Base-by-base conservation (phyloP, 2,113 vertebrate genomes). In the Channa argus region DNA sequence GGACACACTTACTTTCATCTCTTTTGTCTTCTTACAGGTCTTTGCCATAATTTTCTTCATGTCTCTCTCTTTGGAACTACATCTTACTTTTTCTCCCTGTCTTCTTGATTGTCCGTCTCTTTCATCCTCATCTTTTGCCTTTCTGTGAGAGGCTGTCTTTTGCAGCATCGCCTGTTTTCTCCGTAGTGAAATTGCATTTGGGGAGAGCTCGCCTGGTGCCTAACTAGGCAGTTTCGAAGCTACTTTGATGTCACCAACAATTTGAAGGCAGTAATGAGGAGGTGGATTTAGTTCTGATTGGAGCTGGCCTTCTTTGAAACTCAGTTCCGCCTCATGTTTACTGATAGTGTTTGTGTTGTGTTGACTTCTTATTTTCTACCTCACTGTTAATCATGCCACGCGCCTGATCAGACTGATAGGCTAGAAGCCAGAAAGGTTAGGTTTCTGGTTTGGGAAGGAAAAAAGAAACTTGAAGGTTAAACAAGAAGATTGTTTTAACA, bases 1-100 rank as follows among this genome's bases (percentile, higher is more conserved):
- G 51, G 37, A 44, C 70, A 71, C 60, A 43, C 66, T 77, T 67
- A 63, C 89, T 91, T 92, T 91, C 60, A 89, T 87, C 76, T 77
- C 46, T 71, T 86, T 86, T 84, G 63, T 80, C 49, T 84, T 76
- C 62, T 59, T 63, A 34, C 6, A 5, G 66, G 62, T 80, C 66
- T 74, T 34, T 41, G 36, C 51, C 6, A 10, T 82, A 55, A 83
- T 77, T 33, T 55, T 54, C 47, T 66, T 66, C 69, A 13, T 33
- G 4, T 15, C 47, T 37, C 41, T 34, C 62, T 53, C 24, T 67
- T 70, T 65, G 53, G 46, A 37, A 70, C 46, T 50, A 33, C 51
- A 58, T 34, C 56, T 8, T 14, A 36, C 34, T 71, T 63, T 76
- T 69, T 62, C 44, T 45, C 58, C 56, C 14, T 33, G 66, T 50